Conservation (phyloP, 2,113 vertebrate genomes). For the Amphiprion ocellaris region DNA sequence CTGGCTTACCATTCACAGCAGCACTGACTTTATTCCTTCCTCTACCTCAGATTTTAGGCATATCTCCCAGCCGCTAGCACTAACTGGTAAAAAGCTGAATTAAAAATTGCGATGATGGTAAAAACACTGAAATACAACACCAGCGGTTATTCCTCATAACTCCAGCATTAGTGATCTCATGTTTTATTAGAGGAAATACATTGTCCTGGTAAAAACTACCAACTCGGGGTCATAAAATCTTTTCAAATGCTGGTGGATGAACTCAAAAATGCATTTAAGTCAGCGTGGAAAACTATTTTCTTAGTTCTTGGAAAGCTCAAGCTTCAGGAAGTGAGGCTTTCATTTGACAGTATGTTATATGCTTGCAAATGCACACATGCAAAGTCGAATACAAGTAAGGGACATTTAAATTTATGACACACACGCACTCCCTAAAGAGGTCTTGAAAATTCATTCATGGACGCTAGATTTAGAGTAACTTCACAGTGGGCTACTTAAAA, state of each 20-base stretch:
- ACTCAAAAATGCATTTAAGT: slow-evolving; percentile 31
- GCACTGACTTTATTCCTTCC: not conserved
- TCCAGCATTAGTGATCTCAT: slow-evolving; percentile 33
- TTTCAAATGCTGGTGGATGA: slow-evolving; percentile 41
- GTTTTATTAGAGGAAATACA: slow-evolving; percentile 44
- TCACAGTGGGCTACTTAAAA: not conserved
- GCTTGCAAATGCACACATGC: not conserved
- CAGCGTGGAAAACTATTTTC: slow-evolving; percentile 28
- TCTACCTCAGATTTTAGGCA: slow-evolving; percentile 4
- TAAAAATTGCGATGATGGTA: not conserved
- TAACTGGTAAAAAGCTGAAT: not conserved
- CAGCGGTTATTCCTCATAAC: slow-evolving; percentile 8
- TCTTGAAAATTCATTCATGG: not conserved
- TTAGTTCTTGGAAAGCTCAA: slow-evolving; percentile 39
- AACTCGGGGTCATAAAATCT: slow-evolving; percentile 20
- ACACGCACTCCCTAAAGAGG: not conserved
- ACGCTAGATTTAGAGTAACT: not conserved
- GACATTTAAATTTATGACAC: slow-evolving; percentile 2
- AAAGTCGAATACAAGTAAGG: slow-evolving; percentile 16
- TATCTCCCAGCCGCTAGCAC: not conserved
- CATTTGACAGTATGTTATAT: slow-evolving; percentile 2
- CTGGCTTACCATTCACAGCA: slow-evolving; percentile 33
- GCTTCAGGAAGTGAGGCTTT: slow-evolving; percentile 20
- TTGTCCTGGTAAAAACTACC: slow-evolving; percentile 29
- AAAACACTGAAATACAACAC: slow-evolving; percentile 9